phyloP scores from a whole-genome alignment of 2,797 vertebrate genomes.

The Typhlichthys eigenmanni region DNA sequence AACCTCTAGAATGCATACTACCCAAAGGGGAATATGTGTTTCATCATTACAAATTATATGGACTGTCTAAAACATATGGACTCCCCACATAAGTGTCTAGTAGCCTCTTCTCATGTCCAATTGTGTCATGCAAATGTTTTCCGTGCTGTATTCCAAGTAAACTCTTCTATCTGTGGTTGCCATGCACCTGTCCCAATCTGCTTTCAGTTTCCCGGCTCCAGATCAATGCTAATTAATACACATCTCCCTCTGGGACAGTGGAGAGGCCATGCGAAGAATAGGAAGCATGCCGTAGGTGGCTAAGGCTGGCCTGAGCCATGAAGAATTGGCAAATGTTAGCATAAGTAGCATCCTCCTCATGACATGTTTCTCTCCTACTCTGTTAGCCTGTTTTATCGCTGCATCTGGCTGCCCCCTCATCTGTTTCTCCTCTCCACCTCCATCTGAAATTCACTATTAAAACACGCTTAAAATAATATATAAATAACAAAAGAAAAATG shows the following conservation, averaged over 20 bases:
- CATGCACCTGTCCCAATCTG: constrained; percentile 61
- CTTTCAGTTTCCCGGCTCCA: constrained; percentile 58
- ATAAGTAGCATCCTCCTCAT: constrained; percentile 10
- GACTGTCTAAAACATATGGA: too few species aligned
- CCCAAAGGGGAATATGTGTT: too few species aligned
- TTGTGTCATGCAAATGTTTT: constrained; percentile 38
- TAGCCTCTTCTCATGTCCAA: constrained; percentile 6
- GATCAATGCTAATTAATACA: constrained; percentile 76
- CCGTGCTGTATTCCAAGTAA: constrained; percentile 49
- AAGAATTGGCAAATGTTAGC: constrained; percentile 31
- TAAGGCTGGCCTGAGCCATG: constrained; percentile 15
- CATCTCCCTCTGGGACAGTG: constrained; percentile 50
- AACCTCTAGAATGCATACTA: too few species aligned
- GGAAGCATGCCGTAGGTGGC: constrained; percentile 42
- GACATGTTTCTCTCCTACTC: constrained; percentile 23
- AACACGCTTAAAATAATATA: constrained; percentile 59
- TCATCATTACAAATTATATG: too few species aligned
- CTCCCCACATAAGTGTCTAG: too few species aligned
- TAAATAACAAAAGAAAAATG: constrained; percentile 43
- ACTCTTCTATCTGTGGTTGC: constrained; percentile 45
- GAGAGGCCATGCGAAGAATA: constrained; percentile 52
- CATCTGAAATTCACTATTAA: constrained; percentile 65
- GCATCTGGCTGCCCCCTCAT: constrained; percentile 16
- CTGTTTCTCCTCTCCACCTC: constrained; percentile 22
- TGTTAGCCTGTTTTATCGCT: constrained; percentile 20